phyloP scores from a whole-genome alignment of 2,797 vertebrate species.

The Hyperoplus immaculatus region DNA sequence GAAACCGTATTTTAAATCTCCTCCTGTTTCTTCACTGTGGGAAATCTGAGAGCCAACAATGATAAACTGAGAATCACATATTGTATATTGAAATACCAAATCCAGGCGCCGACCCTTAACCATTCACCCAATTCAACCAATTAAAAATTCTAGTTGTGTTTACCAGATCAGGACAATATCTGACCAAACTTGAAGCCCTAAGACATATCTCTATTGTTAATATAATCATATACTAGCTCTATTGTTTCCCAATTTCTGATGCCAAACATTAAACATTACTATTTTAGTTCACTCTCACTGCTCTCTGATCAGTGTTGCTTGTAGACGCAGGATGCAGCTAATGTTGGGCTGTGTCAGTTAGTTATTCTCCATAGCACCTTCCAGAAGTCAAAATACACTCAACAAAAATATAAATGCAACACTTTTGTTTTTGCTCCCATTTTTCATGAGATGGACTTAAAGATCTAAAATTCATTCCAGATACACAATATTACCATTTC shows the following conservation, averaged over 20 bases:
- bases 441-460: no score
- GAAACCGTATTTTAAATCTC: conserved; percentile 57
- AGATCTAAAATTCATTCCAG: no score
- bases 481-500: no score
- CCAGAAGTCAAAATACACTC: background rate
- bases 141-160: background rate
- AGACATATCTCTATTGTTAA: background rate
- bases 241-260: no score
- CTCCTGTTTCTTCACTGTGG: conserved; percentile 22
- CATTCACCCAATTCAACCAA: background rate
- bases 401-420: no score
- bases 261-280: background rate
- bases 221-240: no score
- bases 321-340: background rate
- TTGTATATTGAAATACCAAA: conserved; percentile 5
- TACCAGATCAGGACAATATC: background rate
- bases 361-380: background rate
- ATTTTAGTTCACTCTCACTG: background rate
- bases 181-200: background rate
- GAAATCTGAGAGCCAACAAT: conserved; percentile 18
- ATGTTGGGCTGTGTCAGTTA: no score
- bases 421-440: no score
- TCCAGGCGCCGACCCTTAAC: background rate
- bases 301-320: background rate
- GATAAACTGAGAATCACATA: background rate